Base-by-base conservation (phyloP, 2,888 invertebrate species). In the Standfussiana lucernea region DNA sequence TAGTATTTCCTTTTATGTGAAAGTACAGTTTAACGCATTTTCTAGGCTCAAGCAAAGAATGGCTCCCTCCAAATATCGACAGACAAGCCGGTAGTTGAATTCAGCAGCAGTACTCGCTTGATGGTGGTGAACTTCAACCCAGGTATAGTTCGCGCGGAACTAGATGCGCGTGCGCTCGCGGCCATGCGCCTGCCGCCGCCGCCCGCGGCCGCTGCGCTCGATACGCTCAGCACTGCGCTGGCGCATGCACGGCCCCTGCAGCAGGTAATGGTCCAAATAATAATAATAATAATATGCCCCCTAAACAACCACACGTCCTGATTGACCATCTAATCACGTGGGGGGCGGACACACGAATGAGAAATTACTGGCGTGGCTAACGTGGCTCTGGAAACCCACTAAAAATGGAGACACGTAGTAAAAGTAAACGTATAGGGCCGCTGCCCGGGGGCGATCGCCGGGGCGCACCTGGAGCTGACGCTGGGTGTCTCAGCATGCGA, bases 51-150 rank as follows among this genome's bases (percentile, higher is more conserved):
- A 89, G 93, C 95, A 7, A 95, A 95, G 83, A 94, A 90, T 76
- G 96, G 96, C 0, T 89, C 93, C 1, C 91, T 96, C 0, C 93
- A 94, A 82, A 90, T 96, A 61, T 92, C 93, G 0, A 85, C 90
- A 1, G 97, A 98, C 83, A 98, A 98, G 85, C 98, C 98, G 0
- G 99, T 99, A 1, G 98, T 99, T 0, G 97, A 98, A 91, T 98
- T 99, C 90, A 98, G 98, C 56, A 97, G 97, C 53, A 97, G 96
- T 21, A 97, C 97, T 45, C 98, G 98, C 87, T 95, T 98, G 88
- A 98, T 99, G 98, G 97, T 98, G 80, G 99, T 99, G 1, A 99
- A 99, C 90, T 99, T 99, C 94, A 98, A 99, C 90, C 98, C 99
- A 1, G 97, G 98, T 68, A 94, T 99, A 71, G 98, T 99, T 21